phyloP scores from a whole-genome alignment of 2,888 invertebrate genomes.

The Tuberolachnus salignus region DNA sequence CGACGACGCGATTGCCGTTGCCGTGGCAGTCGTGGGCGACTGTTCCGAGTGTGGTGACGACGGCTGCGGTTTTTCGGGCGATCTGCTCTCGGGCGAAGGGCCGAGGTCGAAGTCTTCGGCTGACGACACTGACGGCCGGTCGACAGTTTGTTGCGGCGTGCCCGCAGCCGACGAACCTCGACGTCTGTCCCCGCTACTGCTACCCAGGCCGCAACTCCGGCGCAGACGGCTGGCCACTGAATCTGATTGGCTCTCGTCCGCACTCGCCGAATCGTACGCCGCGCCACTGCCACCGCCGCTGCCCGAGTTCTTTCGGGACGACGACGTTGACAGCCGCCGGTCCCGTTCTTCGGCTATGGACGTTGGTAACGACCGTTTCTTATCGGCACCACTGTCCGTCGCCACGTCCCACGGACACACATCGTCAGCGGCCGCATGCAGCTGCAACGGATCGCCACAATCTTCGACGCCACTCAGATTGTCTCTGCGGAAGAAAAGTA shows the following conservation, averaged over 20 bases:
- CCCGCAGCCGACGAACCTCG: constrained; percentile 64
- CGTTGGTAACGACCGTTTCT: constrained; percentile 64
- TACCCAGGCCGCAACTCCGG: constrained; percentile 57
- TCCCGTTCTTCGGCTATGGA: constrained; percentile 59
- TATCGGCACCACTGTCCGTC: constrained; percentile 64
- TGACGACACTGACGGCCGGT: constrained; percentile 63
- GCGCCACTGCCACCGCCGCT: constrained; percentile 78
- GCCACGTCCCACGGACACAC: constrained; percentile 68
- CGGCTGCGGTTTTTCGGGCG: constrained; percentile 59
- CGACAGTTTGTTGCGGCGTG: constrained; percentile 62
- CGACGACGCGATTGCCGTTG: constrained; percentile 43
- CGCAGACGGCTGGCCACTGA: constrained; percentile 58
- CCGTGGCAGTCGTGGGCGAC: constrained; percentile 18
- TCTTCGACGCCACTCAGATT: constrained; percentile 61
- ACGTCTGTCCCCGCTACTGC: constrained; percentile 58
- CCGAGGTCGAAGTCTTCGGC: constrained; percentile 63
- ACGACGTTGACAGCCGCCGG: constrained; percentile 60
- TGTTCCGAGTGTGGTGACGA: constrained; percentile 57
- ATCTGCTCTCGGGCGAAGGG: constrained; percentile 57
- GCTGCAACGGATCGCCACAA: constrained; percentile 61
- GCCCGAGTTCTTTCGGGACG: constrained; percentile 72
- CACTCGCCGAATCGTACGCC: constrained; percentile 72
- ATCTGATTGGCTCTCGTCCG: constrained; percentile 62
- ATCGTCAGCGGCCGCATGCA: constrained; percentile 63
- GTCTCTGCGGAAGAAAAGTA: constrained; percentile 40